phyloP scores from a whole-genome alignment of 2,797 vertebrate species.

The Neoniphon sammara region DNA sequence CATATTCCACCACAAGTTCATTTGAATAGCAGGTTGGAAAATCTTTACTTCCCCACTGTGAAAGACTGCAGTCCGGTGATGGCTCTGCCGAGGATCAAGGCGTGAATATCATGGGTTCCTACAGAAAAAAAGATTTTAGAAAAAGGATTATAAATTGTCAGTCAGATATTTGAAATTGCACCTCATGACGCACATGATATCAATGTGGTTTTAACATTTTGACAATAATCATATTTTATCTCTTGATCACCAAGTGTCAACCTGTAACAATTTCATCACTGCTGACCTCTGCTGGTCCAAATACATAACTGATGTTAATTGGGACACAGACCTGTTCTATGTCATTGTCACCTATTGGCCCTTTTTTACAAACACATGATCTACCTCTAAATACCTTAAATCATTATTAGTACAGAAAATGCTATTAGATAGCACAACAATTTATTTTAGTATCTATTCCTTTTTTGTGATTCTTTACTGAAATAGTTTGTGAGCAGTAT shows the following conservation, averaged over 20 bases:
- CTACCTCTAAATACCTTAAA: too few species aligned
- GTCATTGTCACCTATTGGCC: too few species aligned
- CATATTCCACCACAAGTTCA: constrained; percentile 16
- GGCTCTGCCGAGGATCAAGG: constrained; percentile 89
- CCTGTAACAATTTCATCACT: not conserved
- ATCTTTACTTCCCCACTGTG: constrained; percentile 77
- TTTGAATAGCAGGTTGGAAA: not conserved
- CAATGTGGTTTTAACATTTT: too few species aligned
- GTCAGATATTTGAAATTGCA: not conserved
- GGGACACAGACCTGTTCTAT: not conserved
- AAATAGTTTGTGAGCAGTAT: too few species aligned
- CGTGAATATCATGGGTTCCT: constrained; percentile 93
- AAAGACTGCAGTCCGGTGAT: constrained; percentile 92
- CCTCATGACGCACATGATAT: not conserved
- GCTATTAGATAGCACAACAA: too few species aligned
- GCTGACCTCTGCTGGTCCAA: constrained; percentile 67
- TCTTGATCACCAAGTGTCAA: not conserved
- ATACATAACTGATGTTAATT: constrained; percentile 1
- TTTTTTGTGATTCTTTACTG: too few species aligned
- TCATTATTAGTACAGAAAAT: not conserved
- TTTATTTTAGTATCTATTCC: too few species aligned
- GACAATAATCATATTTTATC: too few species aligned
- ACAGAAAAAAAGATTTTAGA: not conserved
- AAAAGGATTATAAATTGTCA: not conserved
- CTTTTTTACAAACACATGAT: too few species aligned